phyloP scores from a whole-genome alignment of 2,888 invertebrate genomes.

The Venusia cambrica region DNA sequence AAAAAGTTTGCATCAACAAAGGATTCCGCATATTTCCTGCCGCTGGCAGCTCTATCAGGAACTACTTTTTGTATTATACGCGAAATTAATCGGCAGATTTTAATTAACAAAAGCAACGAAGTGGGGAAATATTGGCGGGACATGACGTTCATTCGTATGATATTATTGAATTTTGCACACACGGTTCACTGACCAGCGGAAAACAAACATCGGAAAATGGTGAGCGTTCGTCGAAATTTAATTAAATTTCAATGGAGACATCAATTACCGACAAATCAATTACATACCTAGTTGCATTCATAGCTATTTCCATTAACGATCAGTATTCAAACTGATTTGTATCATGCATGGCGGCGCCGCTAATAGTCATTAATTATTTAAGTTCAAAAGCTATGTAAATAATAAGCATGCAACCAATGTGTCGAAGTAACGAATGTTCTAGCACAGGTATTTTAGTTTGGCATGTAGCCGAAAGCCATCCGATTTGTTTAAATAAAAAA shows the following conservation, averaged over 20 bases:
- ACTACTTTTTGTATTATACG: conserved; percentile 20
- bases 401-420: conserved; percentile 21
- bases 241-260: conserved; percentile 52
- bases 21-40: conserved; percentile 8
- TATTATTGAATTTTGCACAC: conserved; percentile 39
- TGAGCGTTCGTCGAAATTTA: conserved; percentile 41
- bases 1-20: conserved; percentile 4
- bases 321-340: conserved; percentile 32
- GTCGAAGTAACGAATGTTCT: conserved; percentile 22
- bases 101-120: conserved; percentile 36
- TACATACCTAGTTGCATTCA: conserved; percentile 38
- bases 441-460: conserved; percentile 19
- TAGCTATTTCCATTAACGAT: conserved; percentile 33
- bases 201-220: conserved; percentile 42
- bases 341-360: conserved; percentile 21
- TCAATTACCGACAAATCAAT: conserved; percentile 46
- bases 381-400: conserved; percentile 21
- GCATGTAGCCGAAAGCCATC: conserved; percentile 16
- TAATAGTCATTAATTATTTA: conserved; percentile 26
- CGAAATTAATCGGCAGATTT: conserved; percentile 30
- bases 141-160: conserved; percentile 30
- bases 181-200: conserved; percentile 40
- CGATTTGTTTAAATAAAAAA: conserved; percentile 3
- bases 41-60: conserved; percentile 15
- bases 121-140: conserved; percentile 32